These are phyloP conservation scores for Drosophila bocki DNA, from an alignment of 1,140 invertebrate genomes.

Conservation along the genomic window DNA sequence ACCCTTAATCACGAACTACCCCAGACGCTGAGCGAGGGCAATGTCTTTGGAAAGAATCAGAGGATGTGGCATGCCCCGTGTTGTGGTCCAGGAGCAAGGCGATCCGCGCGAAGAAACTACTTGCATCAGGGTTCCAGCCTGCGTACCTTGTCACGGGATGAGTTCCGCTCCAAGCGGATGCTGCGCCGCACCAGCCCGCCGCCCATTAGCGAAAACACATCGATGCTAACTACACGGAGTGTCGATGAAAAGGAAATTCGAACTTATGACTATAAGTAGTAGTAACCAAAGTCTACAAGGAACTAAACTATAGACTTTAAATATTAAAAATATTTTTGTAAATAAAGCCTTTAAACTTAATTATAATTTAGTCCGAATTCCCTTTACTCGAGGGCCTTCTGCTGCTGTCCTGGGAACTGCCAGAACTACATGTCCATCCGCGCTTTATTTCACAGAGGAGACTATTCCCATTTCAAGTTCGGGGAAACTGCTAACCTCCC, in stretches of 20 bases:
- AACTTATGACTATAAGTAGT: slow-evolving; percentile 9
- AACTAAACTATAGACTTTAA: not conserved
- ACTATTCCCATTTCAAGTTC: not conserved
- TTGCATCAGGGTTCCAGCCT: slow-evolving; percentile 68
- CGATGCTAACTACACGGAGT: too few species aligned
- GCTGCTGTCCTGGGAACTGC: not conserved
- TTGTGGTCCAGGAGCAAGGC: slow-evolving; percentile 53
- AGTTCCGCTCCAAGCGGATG: slow-evolving; percentile 84
- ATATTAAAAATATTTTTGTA: not conserved
- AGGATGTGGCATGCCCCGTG: slow-evolving; percentile 92
- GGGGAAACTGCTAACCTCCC: not conserved
- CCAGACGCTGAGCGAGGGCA: slow-evolving; percentile 93
- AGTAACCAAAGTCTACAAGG: not conserved
- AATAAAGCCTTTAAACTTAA: not conserved
- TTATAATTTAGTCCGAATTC: not conserved
- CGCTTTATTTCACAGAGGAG: not conserved
- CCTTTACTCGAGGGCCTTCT: too few species aligned
- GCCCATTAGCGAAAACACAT: not conserved
- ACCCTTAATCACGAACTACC: slow-evolving; percentile 93
- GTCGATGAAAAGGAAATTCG: slow-evolving; percentile 13
- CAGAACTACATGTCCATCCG: not conserved
- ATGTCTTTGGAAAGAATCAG: slow-evolving; percentile 92
- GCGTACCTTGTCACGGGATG: slow-evolving; percentile 85
- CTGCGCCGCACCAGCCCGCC: slow-evolving; percentile 10
- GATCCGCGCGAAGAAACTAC: not conserved